phyloP scores from a whole-genome alignment of 2,888 invertebrate species.

The Enoplolaimus lenunculus region DNA sequence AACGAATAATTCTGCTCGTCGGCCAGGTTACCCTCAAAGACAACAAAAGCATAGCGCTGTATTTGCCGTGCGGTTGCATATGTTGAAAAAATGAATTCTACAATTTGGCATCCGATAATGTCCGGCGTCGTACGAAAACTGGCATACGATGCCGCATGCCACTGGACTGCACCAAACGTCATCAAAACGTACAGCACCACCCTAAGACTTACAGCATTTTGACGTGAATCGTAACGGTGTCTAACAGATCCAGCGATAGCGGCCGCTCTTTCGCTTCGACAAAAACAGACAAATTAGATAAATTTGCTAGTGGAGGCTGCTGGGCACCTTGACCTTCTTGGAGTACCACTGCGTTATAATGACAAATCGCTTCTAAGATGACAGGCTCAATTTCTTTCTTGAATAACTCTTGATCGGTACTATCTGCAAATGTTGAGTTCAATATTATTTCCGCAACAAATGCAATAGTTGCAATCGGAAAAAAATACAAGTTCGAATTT shows the following conservation, averaged over 20 bases:
- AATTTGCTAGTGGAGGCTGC: neutral
- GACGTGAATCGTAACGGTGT: conserved; percentile 19
- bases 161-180: too few relatives aligned
- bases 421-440: conserved; percentile 5
- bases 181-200: too few relatives aligned
- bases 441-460: neutral
- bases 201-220: conserved; percentile 13
- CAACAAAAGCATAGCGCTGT: too few relatives aligned
- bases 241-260: conserved; percentile 16
- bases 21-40: too few relatives aligned
- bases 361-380: neutral
- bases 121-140: too few relatives aligned
- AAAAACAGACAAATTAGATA: conserved; percentile 7
- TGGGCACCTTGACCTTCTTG: neutral
- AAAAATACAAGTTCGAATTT: too few relatives aligned
- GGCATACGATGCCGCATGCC: too few relatives aligned
- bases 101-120: too few relatives aligned
- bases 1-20: too few relatives aligned
- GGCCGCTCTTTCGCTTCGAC: conserved; percentile 14
- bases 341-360: neutral
- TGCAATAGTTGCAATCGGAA: too few relatives aligned
- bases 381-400: conserved; percentile 13
- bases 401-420: conserved; percentile 16
- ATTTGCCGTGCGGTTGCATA: too few relatives aligned
- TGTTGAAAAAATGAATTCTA: too few relatives aligned